Base-by-base conservation (phyloP, 2,888 invertebrate species). In the Hyposoter dolosus region DNA sequence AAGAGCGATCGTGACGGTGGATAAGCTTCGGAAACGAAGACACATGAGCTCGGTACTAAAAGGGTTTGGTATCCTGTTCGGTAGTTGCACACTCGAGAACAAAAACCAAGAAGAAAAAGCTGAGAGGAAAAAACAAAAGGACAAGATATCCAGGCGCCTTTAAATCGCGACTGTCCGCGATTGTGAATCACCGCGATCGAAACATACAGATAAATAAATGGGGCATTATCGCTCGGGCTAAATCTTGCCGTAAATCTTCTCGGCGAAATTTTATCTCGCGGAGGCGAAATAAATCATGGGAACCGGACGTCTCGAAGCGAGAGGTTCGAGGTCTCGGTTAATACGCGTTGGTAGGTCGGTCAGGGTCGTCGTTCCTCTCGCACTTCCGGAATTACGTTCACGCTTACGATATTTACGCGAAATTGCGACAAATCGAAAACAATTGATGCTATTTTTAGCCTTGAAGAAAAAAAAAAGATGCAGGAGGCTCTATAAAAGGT, bases 181-280 rank as follows among this genome's bases (percentile, higher is more conserved):
- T 69, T n/a, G 72, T 19, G 50, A 63, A 79, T 76, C 77, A 68
- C 78, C 47, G 65, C 81, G 88, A 88, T 88, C 88, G 76, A 81
- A 84, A 80, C 71, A 81, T 68, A 60, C 45, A 88, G 88, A 88
- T 88, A 87, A 85, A 87, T 78, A 81, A 85, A 87, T 85, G 56
- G 74, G 82, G 72, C 85, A 78, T 79, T 88, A 88, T 88, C 88
- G 71, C 53, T 68, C 50, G 28, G 17, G 32, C 47, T 35, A 83
- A 79, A 88, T 88, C 88, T 69, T 35, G 53, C 63, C 76, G 78
- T 90, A 90, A 90, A 90, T 90, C 87, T 81, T 78, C 7, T 17
- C 10, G 10, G 66, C 43, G 65, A 84, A 84, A 83, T 83, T 86
- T 75, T 80, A 78, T 83, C 78, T 72, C 69, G 60, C 5, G 15